Conservation (phyloP, 2,113 vertebrate genomes). For the Chloebia gouldiae region DNA sequence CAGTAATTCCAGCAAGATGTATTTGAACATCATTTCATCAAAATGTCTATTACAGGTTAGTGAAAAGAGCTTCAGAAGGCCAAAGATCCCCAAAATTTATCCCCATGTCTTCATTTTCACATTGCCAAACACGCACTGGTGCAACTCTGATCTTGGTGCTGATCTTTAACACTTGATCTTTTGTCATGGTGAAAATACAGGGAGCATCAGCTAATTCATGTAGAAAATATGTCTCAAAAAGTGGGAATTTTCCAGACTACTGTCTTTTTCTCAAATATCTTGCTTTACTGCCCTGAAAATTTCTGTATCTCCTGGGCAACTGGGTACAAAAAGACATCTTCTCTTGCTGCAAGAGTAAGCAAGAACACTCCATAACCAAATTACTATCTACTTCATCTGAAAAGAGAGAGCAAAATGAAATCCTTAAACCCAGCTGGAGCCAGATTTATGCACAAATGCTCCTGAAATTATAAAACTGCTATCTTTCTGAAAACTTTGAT, state of each 20-base stretch:
- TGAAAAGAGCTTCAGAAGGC: background rate
- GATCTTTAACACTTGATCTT: background rate
- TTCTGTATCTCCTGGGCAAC: background rate
- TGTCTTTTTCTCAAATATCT: background rate
- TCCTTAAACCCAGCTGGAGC: background rate
- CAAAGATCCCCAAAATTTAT: background rate
- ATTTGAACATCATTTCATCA: background rate
- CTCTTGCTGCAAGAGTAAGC: background rate
- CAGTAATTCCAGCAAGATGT: background rate
- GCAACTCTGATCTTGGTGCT: background rate
- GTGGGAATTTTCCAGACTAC: background rate
- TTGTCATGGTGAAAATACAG: background rate
- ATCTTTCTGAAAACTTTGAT: background rate
- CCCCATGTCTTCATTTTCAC: background rate
- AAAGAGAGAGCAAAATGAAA: background rate
- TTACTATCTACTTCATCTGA: background rate
- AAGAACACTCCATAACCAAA: background rate
- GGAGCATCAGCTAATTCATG: background rate
- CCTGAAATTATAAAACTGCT: background rate
- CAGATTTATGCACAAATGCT: background rate
- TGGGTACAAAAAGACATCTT: background rate
- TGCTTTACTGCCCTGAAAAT: background rate
- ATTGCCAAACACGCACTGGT: background rate
- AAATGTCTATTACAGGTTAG: rapidly evolving
- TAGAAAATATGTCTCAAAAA: background rate